Evolutionary conservation across 2,888 invertebrate genomes (phyloP).

Genomic region (Stegana nigrithorax): DNA sequence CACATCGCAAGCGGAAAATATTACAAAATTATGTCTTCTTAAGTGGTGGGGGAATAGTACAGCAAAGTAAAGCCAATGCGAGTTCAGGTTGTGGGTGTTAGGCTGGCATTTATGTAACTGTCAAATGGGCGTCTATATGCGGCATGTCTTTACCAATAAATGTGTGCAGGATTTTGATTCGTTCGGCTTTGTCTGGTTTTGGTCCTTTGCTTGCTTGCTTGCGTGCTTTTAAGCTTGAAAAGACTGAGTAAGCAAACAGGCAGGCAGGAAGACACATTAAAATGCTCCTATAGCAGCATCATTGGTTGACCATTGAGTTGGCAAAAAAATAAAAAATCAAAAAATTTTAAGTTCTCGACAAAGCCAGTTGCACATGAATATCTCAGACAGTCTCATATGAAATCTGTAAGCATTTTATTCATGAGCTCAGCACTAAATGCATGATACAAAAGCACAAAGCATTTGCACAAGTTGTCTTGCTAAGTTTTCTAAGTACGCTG

Average conservation of each 20-base stretch:
- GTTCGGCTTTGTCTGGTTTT: neutral
- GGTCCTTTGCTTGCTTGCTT: neutral
- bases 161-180: slow-evolving; percentile 5
- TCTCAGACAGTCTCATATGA: neutral
- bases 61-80: no score
- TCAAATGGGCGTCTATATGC: neutral
- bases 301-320: slow-evolving; percentile 6
- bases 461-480: no score
- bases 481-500: no score
- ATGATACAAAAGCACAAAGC: no score
- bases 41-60: slow-evolving; percentile 7
- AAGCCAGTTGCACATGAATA: slow-evolving; percentile 16
- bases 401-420: slow-evolving; percentile 18
- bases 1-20: slow-evolving; percentile 38
- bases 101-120: neutral
- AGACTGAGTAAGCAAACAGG: no score
- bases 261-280: neutral
- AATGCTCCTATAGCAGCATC: slow-evolving; percentile 8
- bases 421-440: no score
- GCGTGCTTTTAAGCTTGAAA: neutral
- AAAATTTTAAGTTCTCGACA: neutral
- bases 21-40: slow-evolving; percentile 45
- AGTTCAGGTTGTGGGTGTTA: neutral
- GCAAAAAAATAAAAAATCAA: neutral
- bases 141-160: slow-evolving; percentile 11